phyloP scores from a whole-genome alignment of 2,113 vertebrate species.

The Tringa solitaria region DNA sequence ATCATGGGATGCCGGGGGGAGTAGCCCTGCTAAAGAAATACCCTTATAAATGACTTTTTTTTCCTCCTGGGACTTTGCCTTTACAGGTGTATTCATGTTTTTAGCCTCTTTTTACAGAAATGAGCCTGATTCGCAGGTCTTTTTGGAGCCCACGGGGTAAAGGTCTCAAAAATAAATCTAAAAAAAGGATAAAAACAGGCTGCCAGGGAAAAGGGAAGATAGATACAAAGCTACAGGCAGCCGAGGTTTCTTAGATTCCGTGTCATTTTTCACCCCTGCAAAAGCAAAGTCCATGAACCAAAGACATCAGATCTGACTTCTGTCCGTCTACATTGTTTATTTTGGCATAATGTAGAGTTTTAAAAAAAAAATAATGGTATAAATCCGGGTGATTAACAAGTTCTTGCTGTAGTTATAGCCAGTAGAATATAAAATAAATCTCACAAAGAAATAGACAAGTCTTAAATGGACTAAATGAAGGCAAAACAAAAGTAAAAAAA shows the following conservation, averaged over 20 bases:
- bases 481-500: background rate
- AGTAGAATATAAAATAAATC: background rate
- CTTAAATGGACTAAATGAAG: background rate
- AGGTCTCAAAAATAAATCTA: background rate
- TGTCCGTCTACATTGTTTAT: background rate
- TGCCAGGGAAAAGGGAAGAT: background rate
- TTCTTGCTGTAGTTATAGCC: background rate
- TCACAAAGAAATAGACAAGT: background rate
- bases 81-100: background rate
- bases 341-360: background rate
- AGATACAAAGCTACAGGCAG: background rate
- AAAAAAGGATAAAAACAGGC: background rate
- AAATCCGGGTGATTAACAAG: background rate
- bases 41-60: rapidly evolving
- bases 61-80: background rate
- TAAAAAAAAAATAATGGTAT: background rate
- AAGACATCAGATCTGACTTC: background rate
- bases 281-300: background rate
- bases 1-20: rapidly evolving
- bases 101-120: background rate
- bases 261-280: background rate
- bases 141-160: background rate
- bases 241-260: background rate
- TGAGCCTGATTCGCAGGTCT: background rate
- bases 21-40: background rate